Evolutionary conservation across 2,797 vertebrate genomes (phyloP), one percentile per base, ranked within the genome.

Genomic region (Pteropus rufus): DNA sequence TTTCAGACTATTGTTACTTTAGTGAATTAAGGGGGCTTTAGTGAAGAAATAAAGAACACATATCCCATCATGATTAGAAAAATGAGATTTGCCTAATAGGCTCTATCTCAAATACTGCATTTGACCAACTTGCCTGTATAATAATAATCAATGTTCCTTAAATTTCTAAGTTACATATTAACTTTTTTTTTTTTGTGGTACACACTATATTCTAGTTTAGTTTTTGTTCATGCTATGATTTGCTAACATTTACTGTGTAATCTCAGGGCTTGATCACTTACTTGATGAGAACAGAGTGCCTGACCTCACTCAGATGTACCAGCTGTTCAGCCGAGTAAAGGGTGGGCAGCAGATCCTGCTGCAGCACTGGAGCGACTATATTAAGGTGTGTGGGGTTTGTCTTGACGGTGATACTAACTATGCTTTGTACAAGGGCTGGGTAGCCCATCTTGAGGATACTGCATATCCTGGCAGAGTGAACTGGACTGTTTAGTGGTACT

Each of bases 311-410:
- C 98, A 99, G 97, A 98, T 98, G 36, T 99, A 98, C 92, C 99
- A 99, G 93, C 97, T 99, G n/a, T 99, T 99, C 91, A 99, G 98
- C 96, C 98, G 98, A 4, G 98, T 99, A 72, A 98, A 98, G 96
- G 98, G 98, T 1, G 99, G 99, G 14, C 98, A 99, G 97, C 98
- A 98, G 92, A 98, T 98, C 18, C 98, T 99, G 86, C 96, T 99
- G 89, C 99, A 99, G 26, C 98, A 99, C 3, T 99, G 99, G 99
- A 98, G 98, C 82, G 99, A 99, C 96, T 99, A 99, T 89, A 99
- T 99, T 95, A 99, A 99, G 98, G 99, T 92, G 75, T 39, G 82
- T 85, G 65, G 44, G n/a, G 6, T 69, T 39, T 69, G 49, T 56
- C 46, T 23, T 69, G 64, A 69, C 34, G 54, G n/a, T 21, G 34